phyloP scores from a whole-genome alignment of 2,113 vertebrate genomes.

The Tringa solitaria region DNA sequence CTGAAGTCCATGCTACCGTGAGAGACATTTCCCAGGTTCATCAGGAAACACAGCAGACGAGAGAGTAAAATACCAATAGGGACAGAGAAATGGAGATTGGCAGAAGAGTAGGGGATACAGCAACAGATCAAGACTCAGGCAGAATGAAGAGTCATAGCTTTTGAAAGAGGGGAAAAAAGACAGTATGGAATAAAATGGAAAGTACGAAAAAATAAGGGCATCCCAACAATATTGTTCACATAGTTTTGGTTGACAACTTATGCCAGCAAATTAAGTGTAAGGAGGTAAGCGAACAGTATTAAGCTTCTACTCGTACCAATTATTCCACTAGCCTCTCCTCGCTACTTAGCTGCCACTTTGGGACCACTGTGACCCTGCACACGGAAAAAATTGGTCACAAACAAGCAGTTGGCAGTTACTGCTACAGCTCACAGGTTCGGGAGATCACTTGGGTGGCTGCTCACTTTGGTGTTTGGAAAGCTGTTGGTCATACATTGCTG shows the following conservation, averaged over 20 bases:
- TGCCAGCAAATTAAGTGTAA: background rate
- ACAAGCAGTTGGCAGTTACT: background rate
- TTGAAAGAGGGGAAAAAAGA: background rate
- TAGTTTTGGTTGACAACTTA: background rate
- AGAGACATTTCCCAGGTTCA: background rate
- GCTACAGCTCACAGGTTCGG: background rate
- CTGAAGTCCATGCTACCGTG: background rate
- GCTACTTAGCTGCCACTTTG: background rate
- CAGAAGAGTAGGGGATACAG: background rate
- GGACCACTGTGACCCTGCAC: background rate
- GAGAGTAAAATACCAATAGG: background rate
- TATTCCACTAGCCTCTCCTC: background rate
- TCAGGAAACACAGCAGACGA: background rate
- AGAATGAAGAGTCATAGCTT: background rate
- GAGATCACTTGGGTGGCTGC: background rate
- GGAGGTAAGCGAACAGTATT: background rate
- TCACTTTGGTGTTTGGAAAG: background rate
- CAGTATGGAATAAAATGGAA: background rate
- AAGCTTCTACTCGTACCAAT: background rate
- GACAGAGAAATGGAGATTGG: background rate
- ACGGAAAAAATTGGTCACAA: background rate
- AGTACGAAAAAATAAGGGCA: background rate
- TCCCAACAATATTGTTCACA: background rate
- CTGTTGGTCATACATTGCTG: rapidly evolving
- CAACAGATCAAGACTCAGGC: background rate